These are phyloP conservation scores for Oryzaephilus surinamensis DNA, from an alignment of 1,140 invertebrate species.

Conservation along the genomic window DNA sequence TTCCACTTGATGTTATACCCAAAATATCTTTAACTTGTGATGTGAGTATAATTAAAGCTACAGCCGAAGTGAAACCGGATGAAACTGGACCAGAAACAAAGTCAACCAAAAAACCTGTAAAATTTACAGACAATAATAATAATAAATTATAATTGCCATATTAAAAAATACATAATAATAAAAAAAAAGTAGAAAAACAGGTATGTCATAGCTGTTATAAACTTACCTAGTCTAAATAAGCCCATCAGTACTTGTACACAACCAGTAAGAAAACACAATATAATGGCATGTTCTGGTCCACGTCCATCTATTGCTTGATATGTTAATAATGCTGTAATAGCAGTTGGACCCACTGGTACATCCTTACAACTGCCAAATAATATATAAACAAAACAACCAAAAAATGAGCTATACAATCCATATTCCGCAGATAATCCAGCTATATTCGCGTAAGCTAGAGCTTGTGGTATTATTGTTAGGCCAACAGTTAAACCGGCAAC, in stretches of 20 bases:
- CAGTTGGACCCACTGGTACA: constrained; percentile 78
- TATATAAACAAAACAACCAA: constrained; percentile 85
- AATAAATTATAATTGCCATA: too few species aligned
- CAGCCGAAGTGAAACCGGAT: constrained; percentile 86
- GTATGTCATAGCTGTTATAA: background rate
- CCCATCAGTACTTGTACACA: constrained; percentile 77
- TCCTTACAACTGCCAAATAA: constrained; percentile 84
- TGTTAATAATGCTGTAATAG: constrained; percentile 72
- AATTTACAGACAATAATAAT: too few species aligned
- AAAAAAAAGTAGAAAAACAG: background rate
- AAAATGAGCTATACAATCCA: constrained; percentile 83
- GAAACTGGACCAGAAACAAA: constrained; percentile 90
- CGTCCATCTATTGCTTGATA: constrained; percentile 57
- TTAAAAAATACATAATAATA: too few species aligned
- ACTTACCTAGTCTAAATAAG: constrained; percentile 69
- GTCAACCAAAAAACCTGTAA: constrained; percentile 78
- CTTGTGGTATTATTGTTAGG: constrained; percentile 72
- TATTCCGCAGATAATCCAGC: constrained; percentile 71
- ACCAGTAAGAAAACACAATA: constrained; percentile 71
- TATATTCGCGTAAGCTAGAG: constrained; percentile 76
- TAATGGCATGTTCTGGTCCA: constrained; percentile 63
- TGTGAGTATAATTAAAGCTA: constrained; percentile 79
- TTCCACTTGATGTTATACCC: constrained; percentile 62
- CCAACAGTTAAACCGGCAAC: constrained; percentile 79
- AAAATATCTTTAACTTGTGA: constrained; percentile 80